Evolutionary conservation across 2,113 vertebrate species (phyloP).

Genomic region (Stictonetta naevosa): DNA sequence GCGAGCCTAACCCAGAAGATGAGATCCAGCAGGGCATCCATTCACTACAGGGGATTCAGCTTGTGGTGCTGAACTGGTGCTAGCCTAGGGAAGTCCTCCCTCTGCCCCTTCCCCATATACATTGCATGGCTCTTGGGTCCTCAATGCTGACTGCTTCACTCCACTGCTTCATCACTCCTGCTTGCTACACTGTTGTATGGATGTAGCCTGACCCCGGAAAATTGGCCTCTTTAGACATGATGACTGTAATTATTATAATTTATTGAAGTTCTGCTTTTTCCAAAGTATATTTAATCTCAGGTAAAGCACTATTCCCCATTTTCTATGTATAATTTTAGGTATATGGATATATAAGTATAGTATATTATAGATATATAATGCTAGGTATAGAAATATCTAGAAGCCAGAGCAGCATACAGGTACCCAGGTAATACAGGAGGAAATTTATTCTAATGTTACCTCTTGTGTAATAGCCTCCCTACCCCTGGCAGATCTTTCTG

Average conservation of each 20-base stretch:
- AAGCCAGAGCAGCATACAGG: not conserved
- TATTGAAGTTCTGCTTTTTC: not conserved
- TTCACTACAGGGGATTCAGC: not conserved
- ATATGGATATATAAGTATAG: not conserved
- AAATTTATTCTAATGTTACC: not conserved
- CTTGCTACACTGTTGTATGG: not conserved
- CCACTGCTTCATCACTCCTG: not conserved
- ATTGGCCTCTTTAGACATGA: not conserved
- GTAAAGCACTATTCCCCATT: not conserved
- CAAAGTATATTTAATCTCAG: not conserved
- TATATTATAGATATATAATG: too few relatives aligned
- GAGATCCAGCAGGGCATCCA: not conserved
- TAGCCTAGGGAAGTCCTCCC: not conserved
- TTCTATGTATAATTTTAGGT: not conserved
- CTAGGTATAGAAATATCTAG: not conserved
- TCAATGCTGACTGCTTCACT: not conserved
- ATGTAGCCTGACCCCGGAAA: fast-evolving
- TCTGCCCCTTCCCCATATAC: too few relatives aligned
- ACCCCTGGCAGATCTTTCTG: not conserved
- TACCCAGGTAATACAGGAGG: not conserved
- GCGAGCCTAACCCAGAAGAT: not conserved
- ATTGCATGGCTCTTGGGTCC: not conserved
- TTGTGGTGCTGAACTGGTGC: not conserved
- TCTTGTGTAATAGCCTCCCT: not conserved
- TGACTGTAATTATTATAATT: not conserved